These are phyloP conservation scores for Bovichtus variegatus DNA, from an alignment of 2,797 vertebrate genomes.

Conservation along the genomic window DNA sequence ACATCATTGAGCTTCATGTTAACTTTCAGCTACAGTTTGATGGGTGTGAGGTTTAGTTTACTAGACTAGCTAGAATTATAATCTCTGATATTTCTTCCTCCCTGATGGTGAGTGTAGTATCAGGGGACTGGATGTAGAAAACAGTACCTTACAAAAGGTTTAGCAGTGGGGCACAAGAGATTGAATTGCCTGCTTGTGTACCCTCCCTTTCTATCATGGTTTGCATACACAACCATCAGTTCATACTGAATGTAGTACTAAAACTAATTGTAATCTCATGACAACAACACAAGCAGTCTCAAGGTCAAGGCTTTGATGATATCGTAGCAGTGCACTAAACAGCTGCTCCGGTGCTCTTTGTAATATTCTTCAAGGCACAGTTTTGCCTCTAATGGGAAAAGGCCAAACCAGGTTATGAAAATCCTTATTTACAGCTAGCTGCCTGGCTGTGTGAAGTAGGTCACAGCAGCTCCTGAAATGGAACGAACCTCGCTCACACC, in stretches of 20 bases:
- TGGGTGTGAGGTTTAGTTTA: slow-evolving; percentile 12
- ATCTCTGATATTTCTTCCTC: slow-evolving; percentile 45
- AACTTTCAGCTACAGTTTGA: slow-evolving; percentile 13
- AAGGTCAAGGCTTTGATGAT: slow-evolving; percentile 72
- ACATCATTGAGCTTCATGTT: slow-evolving; percentile 12
- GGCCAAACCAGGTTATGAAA: slow-evolving; percentile 81
- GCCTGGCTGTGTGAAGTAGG: slow-evolving; percentile 82
- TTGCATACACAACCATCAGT: slow-evolving; percentile 37
- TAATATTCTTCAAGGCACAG: slow-evolving; percentile 78
- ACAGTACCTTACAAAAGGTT: slow-evolving; percentile 27
- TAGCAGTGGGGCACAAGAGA: slow-evolving; percentile 15
- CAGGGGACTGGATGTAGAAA: slow-evolving; percentile 18
- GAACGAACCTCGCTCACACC: slow-evolving; percentile 71
- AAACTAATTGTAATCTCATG: slow-evolving; percentile 60
- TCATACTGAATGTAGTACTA: slow-evolving; percentile 39
- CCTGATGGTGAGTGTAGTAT: slow-evolving; percentile 22
- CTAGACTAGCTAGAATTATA: slow-evolving; percentile 44
- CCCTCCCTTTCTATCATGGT: slow-evolving; percentile 18
- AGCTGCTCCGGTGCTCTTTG: slow-evolving; percentile 67
- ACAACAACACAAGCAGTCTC: slow-evolving; percentile 54
- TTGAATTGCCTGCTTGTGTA: background rate
- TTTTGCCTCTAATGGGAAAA: slow-evolving; percentile 81
- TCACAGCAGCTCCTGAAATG: slow-evolving; percentile 79
- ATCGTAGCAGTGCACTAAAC: slow-evolving; percentile 57
- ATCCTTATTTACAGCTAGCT: slow-evolving; percentile 83